phyloP scores from a whole-genome alignment of 35 echinoderm and acorn worm species.

The Lytechinus variegatus region DNA sequence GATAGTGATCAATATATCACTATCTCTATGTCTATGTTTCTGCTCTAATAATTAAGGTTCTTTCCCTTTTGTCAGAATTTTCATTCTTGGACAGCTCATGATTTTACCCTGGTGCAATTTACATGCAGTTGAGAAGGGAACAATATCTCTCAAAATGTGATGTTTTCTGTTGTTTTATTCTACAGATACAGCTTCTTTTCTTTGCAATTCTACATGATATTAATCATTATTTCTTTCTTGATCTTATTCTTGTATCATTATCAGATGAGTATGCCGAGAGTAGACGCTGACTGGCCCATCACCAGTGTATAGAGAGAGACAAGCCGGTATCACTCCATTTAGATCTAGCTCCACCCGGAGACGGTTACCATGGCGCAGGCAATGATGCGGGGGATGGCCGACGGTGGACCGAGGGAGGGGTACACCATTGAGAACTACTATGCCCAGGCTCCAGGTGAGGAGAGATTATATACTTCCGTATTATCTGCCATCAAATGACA shows the following conservation, averaged over 20 bases:
- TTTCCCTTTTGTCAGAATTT: too few relatives aligned
- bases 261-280: constrained; percentile 3
- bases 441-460: constrained; percentile 27
- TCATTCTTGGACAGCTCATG: too few relatives aligned
- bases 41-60: neutral
- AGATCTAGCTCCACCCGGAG: neutral
- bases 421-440: constrained; percentile 49
- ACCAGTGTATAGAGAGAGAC: neutral
- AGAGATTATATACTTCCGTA: too few relatives aligned
- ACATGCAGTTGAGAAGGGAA: neutral
- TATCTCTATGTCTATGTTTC: neutral
- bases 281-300: neutral
- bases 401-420: constrained; percentile 38
- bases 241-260: neutral
- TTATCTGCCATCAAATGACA: too few relatives aligned
- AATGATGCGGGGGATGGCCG: constrained; percentile 22
- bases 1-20: neutral
- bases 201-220: neutral
- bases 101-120: neutral
- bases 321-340: neutral
- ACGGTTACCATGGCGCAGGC: constrained; percentile 43
- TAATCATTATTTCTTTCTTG: neutral
- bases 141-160: neutral
- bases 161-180: neutral
- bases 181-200: neutral